Base-by-base conservation (phyloP, 2,888 invertebrate genomes). In the Lysandra bellargus region DNA sequence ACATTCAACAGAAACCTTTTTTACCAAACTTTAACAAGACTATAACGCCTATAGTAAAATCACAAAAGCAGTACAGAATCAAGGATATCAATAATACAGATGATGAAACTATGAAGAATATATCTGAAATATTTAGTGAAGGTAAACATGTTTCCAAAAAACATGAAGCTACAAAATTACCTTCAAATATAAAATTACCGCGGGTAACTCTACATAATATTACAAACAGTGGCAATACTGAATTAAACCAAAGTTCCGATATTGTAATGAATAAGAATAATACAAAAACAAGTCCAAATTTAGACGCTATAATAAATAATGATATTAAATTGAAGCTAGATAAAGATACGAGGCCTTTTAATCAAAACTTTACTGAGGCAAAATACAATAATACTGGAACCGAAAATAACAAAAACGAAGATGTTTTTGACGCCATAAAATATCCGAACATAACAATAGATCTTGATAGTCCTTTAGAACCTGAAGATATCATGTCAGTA, bases 1-100 rank as follows among this genome's bases (percentile, higher is more conserved):
- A 78, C 37, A 40, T 37, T 75, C 78, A 69, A 37, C n/a, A 78
- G 49, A 60, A 79, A 57, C 6, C 12, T 60, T n/a, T 9, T 17
- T 37, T 79, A 53, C 14, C 30, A 6, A 37, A 33, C 17, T n/a
- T 3, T 1, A 44, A 40, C 57, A 23, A 79, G 2, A 30, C 53
- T 76, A 74, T 75, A 69, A 60, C 74, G 14, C 14, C 17, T 14
- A 77, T 33, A 37, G 74, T 82, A 78, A 90, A 87, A 83, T 61
- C 83, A 57, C 87, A 85, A 78, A 88, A 87, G 83, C 89, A 89
- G 6, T 92, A 90, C 80, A 92, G 87, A 83, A 93, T 94, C 72
- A 87, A 83, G 2, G 90, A 92, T 9, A 87, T 94, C 78, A 83
- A 90, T 78, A 87, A 86, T 60, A 57, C 89, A 57, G 80, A 88